Evolutionary conservation across 2,797 vertebrate genomes (phyloP).

Genomic region (Tragopan temminckii): DNA sequence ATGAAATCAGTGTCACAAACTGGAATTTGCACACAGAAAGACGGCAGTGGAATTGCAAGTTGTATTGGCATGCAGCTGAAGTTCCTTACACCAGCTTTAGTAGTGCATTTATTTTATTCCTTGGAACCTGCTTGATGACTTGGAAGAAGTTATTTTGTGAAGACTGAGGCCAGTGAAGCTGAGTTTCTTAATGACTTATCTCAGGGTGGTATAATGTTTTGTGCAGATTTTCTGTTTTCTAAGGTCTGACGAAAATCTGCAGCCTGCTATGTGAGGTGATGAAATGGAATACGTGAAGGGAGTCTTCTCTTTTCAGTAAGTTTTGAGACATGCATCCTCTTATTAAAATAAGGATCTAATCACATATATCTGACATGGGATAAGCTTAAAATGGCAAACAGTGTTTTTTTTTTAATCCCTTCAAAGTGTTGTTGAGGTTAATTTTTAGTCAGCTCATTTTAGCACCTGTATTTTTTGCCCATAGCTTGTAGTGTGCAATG

Average conservation of each 20-base stretch:
- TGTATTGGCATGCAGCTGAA: background rate
- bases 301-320: background rate
- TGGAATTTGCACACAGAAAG: background rate
- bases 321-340: background rate
- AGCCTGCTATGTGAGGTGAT: background rate
- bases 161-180: background rate
- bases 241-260: background rate
- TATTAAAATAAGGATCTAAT: background rate
- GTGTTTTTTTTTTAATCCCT: background rate
- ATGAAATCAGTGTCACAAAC: background rate
- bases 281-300: background rate
- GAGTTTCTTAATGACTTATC: background rate
- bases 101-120: background rate
- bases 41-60: background rate
- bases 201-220: background rate
- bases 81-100: background rate
- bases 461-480: background rate
- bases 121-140: background rate
- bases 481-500: background rate
- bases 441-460: background rate
- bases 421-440: background rate
- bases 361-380: too few species aligned
- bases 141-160: background rate
- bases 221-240: background rate
- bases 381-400: background rate